These are phyloP conservation scores for Copidosoma aretas DNA, from an alignment of 2,888 invertebrate genomes.

Conservation along the genomic window DNA sequence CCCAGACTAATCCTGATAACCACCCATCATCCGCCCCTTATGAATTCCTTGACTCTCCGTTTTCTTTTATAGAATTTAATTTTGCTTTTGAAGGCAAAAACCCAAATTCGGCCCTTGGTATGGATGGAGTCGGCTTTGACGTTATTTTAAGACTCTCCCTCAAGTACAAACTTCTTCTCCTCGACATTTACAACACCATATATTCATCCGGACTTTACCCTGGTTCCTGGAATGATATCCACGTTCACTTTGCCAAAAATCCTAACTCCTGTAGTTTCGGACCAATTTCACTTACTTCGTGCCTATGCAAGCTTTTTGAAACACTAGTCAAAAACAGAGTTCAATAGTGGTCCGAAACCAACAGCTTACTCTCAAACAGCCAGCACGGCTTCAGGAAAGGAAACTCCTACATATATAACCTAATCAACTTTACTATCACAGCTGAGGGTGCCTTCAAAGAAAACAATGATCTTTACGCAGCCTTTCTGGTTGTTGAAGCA, in stretches of 20 bases:
- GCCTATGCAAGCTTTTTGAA: constrained; percentile 3
- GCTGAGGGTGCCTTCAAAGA: neutral
- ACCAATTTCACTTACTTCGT: neutral
- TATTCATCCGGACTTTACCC: neutral
- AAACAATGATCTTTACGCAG: neutral
- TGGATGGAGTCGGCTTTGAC: neutral
- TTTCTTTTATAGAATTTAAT: too few relatives aligned
- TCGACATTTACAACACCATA: constrained; percentile 1
- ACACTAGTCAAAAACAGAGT: neutral
- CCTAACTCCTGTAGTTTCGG: neutral
- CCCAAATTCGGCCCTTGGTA: too few relatives aligned
- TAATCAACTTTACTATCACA: neutral
- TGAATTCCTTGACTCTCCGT: too few relatives aligned
- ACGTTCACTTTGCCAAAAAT: neutral
- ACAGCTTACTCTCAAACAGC: neutral
- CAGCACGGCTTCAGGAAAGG: neutral
- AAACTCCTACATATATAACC: neutral
- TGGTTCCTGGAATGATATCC: neutral
- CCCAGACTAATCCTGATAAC: too few relatives aligned
- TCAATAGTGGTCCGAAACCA: neutral
- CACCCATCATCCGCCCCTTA: too few relatives aligned
- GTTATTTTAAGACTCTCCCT: neutral
- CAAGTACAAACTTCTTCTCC: neutral
- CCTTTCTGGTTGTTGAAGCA: neutral
- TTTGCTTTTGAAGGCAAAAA: too few relatives aligned